Percentiles rank a stretch among this genome's conserved stretches.
Conservation (phyloP, 1,140 invertebrate genomes). For the Brachionus rotundiformis region DNA sequence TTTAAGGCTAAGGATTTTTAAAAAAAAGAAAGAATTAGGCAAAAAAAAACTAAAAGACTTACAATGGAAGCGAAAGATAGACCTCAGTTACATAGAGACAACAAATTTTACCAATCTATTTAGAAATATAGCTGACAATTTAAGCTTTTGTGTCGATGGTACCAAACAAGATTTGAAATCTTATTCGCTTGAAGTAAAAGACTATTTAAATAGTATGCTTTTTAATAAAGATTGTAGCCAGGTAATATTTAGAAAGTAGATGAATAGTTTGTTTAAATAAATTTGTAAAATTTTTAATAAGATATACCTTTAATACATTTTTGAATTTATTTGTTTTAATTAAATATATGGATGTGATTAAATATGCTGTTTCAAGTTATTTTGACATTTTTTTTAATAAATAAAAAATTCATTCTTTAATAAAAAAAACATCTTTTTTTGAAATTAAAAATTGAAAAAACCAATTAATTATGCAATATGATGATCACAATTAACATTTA, state of each 20-base stretch:
- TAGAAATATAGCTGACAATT: slow-evolving; percentile 71
- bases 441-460: too few species aligned
- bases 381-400: not conserved
- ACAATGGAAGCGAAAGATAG: slow-evolving; percentile 53
- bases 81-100: slow-evolving; percentile 60
- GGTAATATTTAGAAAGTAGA: slow-evolving; percentile 28
- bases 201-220: slow-evolving; percentile 49
- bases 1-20: not conserved
- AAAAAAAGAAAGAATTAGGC: slow-evolving; percentile 40
- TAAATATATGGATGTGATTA: slow-evolving; percentile 1
- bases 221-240: not conserved
- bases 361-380: not conserved
- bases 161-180: slow-evolving; percentile 64
- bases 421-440: not conserved
- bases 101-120: slow-evolving; percentile 69
- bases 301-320: not conserved
- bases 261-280: not conserved
- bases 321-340: not conserved
- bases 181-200: slow-evolving; percentile 37
- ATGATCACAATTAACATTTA: too few species aligned
- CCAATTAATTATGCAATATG: too few species aligned
- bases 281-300: not conserved
- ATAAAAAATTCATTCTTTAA: not conserved
- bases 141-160: slow-evolving; percentile 70
- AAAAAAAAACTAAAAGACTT: slow-evolving; percentile 54